phyloP scores from a whole-genome alignment of 2,797 vertebrate genomes.

The Cottoperca gobio region DNA sequence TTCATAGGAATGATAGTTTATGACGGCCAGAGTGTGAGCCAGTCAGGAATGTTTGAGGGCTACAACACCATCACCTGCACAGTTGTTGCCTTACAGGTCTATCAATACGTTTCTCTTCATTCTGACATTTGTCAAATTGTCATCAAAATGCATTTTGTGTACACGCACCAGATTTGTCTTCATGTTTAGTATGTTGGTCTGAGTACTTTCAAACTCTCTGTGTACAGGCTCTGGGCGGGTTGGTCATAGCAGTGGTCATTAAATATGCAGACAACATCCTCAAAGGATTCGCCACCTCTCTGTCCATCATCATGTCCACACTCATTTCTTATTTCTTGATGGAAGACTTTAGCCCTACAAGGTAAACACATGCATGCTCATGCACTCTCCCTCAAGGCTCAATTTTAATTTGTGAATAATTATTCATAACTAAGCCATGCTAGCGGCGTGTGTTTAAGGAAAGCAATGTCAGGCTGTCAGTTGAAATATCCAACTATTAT shows the following conservation, averaged over 20 bases:
- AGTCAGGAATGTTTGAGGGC: conserved; percentile 95
- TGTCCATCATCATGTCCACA: conserved; percentile 96
- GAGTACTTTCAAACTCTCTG: conserved; percentile 10
- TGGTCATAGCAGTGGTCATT: conserved; percentile 96
- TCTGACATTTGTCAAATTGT: not conserved
- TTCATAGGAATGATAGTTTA: conserved; percentile 91
- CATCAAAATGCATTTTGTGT: not conserved
- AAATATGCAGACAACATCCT: conserved; percentile 99
- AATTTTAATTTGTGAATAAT: not conserved
- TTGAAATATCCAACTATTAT: not conserved
- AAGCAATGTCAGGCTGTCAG: not conserved
- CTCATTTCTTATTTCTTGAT: conserved; percentile 96
- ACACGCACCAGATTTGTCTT: not conserved
- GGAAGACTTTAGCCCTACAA: conserved; percentile 94
- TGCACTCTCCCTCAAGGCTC: not conserved
- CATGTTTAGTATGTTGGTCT: not conserved
- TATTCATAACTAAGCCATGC: not conserved
- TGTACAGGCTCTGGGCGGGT: conserved; percentile 93
- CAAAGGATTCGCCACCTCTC: conserved; percentile 96
- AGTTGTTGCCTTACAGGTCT: conserved; percentile 94
- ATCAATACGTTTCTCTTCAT: not conserved
- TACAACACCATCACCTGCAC: conserved; percentile 92
- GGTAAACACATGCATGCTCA: conserved; percentile 79
- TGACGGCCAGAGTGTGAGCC: conserved; percentile 87
- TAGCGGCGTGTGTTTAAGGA: not conserved